phyloP scores from a whole-genome alignment of 2,797 vertebrate genomes.

The Syndactyla subalaris region DNA sequence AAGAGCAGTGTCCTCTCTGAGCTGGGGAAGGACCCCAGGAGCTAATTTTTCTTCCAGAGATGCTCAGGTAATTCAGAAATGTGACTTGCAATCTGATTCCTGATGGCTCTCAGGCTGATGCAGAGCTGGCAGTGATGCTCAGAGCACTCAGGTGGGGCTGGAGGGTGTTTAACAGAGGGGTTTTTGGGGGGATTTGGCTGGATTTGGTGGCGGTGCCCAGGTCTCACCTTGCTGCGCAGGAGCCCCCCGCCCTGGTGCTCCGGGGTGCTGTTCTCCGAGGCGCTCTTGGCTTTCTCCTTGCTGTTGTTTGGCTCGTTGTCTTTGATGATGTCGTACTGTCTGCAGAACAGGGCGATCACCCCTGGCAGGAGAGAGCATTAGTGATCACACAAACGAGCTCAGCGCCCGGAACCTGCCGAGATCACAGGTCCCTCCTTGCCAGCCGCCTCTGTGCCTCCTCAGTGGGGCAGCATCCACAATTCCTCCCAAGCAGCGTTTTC shows the following conservation, averaged over 20 bases:
- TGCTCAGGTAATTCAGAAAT: not conserved
- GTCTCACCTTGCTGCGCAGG: constrained; percentile 92
- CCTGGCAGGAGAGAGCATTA: constrained; percentile 72
- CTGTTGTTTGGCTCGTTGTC: constrained; percentile 97
- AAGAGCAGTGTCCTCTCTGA: not conserved
- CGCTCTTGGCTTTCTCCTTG: constrained; percentile 96
- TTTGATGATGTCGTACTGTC: constrained; percentile 98
- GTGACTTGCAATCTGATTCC: not conserved
- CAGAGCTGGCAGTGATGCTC: not conserved
- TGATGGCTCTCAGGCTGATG: not conserved
- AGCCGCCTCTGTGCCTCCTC: not conserved
- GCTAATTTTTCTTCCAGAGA: not conserved
- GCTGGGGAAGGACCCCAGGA: not conserved
- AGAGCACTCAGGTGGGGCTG: not conserved
- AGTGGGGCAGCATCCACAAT: not conserved
- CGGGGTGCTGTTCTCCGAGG: constrained; percentile 94
- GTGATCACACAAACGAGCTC: not conserved
- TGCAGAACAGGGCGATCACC: constrained; percentile 96
- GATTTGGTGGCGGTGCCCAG: not conserved
- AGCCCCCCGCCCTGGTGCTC: constrained; percentile 93
- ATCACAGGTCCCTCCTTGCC: not conserved
- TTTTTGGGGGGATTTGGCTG: not conserved
- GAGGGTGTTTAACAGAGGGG: not conserved
- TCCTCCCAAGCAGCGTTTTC: not conserved
- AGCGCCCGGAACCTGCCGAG: not conserved